Base-by-base conservation (phyloP, 2,113 vertebrate species). In the Hirundichthys speculiger region DNA sequence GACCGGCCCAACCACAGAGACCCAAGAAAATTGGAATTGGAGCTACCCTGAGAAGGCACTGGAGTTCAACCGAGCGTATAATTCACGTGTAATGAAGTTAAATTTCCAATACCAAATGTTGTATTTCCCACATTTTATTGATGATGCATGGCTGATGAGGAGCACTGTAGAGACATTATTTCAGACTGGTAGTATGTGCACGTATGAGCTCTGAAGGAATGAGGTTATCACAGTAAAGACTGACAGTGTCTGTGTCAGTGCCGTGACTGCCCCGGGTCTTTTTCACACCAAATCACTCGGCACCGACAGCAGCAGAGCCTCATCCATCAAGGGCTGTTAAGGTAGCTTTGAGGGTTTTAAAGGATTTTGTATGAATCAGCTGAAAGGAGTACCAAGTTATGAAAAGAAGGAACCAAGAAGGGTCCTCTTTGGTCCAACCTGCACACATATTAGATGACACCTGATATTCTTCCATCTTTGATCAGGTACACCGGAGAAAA, bases 241-340 rank as follows among this genome's bases (percentile, higher is more conserved):
- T 1, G 34, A 42, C 57, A 16, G 7, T 4, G 39, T n/a, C 3
- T 9, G 38, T 15, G 48, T 46, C 51, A 40, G 21, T 22, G 69
- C 27, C 71, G 57, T 2, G 30, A 64, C 52, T 54, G 57, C 43
- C 45, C 50, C 74, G 68, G 45, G 51, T 9, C 48, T 27, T 61
- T 54, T 57, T 67, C 20, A 50, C 49, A 48, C 21, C 40, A 47
- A 14, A 46, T 79, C 65, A 56, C 66, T 62, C 63, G 2, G 24
- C 4, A 41, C 30, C 0, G 39, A 63, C 52, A 58, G 53, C 8
- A 15, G 27, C 65, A 10, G 51, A 2, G 56, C 38, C 3, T 71
- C 59, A 46, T 56, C 64, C 41, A 48, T 80, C 7, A 39, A 41
- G 15, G 12, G 18, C 45, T 51, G 54, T 14, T 30, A 22, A 50